These are phyloP conservation scores for Globicephala melas DNA, from an alignment of 2,113 vertebrate genomes.

Conservation along the genomic window DNA sequence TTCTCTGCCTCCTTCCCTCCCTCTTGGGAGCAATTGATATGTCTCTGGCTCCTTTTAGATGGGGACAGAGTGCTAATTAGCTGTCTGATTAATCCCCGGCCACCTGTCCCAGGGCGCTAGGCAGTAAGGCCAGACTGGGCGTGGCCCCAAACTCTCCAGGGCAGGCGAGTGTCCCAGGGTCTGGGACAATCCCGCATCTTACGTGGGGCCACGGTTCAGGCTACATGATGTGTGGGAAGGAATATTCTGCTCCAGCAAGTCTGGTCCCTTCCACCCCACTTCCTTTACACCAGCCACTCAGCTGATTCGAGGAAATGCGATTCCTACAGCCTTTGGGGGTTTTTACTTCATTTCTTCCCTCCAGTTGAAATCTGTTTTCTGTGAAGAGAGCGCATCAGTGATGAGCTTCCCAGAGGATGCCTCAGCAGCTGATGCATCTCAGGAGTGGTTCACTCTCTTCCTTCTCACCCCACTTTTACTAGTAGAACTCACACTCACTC, in stretches of 20 bases:
- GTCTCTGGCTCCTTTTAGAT: constrained; percentile 64
- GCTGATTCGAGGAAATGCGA: neutral
- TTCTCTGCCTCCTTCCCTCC: constrained; percentile 53
- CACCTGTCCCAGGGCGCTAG: constrained; percentile 59
- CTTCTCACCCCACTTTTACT: neutral
- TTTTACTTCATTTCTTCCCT: neutral
- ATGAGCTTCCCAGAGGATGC: neutral
- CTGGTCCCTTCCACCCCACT: neutral
- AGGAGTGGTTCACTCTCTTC: too few relatives aligned
- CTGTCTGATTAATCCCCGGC: constrained; percentile 69
- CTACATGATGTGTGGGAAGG: neutral
- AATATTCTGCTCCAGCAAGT: neutral
- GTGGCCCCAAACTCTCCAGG: neutral
- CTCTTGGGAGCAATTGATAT: constrained; percentile 71
- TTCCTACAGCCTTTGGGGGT: neutral
- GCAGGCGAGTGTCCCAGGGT: neutral
- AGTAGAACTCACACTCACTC: neutral
- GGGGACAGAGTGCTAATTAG: constrained; percentile 56
- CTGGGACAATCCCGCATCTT: neutral
- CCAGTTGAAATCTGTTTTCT: neutral
- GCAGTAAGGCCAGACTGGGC: constrained; percentile 55
- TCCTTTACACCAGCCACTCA: neutral
- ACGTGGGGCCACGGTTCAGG: neutral
- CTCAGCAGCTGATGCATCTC: too few relatives aligned
- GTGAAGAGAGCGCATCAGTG: neutral